Conservation (phyloP, 2,113 vertebrate species). For the Mandrillus leucophaeus region DNA sequence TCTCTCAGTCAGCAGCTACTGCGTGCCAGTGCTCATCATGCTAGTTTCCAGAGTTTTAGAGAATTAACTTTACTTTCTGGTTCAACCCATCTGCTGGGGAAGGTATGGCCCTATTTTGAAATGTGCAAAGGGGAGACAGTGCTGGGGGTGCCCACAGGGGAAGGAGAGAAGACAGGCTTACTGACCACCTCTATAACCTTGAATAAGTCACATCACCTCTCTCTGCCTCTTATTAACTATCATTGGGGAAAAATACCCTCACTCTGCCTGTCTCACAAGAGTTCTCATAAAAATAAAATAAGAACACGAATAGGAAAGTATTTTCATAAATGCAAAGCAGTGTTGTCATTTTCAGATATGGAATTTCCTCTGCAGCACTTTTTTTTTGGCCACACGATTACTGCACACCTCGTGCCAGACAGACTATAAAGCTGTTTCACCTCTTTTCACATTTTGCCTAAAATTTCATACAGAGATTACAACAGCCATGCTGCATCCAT, state of each 20-base stretch:
- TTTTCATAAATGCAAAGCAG: not conserved
- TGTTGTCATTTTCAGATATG: not conserved
- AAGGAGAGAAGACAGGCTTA: not conserved
- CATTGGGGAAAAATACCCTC: not conserved
- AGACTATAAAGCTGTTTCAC: not conserved
- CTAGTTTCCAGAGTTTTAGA: not conserved
- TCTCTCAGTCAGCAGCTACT: not conserved
- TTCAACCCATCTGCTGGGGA: not conserved
- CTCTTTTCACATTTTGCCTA: not conserved
- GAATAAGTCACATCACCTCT: not conserved
- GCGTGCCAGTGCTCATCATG: not conserved
- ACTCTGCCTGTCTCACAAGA: not conserved
- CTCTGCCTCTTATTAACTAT: not conserved
- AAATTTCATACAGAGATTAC: not conserved
- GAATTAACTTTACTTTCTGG: slow-evolving; percentile 38
- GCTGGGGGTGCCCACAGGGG: not conserved
- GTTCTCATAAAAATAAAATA: not conserved
- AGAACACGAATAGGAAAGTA: not conserved
- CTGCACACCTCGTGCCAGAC: not conserved
- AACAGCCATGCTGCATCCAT: not conserved
- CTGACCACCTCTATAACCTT: not conserved
- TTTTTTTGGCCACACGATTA: not conserved
- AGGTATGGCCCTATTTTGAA: not conserved
- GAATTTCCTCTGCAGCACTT: not conserved
- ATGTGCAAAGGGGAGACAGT: not conserved